Percentiles rank a stretch among this genome's conserved stretches.
These are phyloP conservation scores for Apostichopus leukothele DNA, from an alignment of 53 echinoderm and acorn worm genomes.

Conservation along the genomic window DNA sequence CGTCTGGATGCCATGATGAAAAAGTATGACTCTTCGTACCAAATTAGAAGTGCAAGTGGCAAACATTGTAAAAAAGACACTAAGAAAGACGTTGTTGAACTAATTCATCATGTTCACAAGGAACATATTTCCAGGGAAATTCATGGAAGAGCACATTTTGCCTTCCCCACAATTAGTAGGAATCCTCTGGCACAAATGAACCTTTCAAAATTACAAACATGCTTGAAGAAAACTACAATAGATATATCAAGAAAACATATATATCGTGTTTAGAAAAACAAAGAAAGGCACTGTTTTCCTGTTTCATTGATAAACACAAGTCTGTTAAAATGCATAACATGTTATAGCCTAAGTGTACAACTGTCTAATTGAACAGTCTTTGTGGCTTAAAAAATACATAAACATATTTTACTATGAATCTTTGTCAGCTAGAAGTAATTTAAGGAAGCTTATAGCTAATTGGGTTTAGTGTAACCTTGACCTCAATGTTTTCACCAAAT, in stretches of 20 bases:
- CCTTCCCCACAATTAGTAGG: constrained; percentile 20
- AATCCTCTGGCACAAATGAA: constrained; percentile 31
- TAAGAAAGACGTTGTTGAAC: constrained; percentile 33
- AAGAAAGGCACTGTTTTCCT: no score
- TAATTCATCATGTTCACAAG: constrained; percentile 50
- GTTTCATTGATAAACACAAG: no score
- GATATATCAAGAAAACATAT: neutral
- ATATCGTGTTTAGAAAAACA: neutral
- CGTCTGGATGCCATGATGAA: constrained; percentile 35
- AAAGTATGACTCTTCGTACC: constrained; percentile 7
- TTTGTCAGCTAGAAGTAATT: no score
- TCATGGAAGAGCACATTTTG: constrained; percentile 42
- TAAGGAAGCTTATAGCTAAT: no score
- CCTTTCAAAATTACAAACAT: constrained; percentile 19
- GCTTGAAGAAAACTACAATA: constrained; percentile 28
- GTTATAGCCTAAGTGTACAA: no score
- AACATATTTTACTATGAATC: no score
- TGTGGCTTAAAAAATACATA: no score
- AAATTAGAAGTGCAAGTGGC: constrained; percentile 34
- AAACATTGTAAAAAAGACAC: constrained; percentile 48
- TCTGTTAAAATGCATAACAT: no score
- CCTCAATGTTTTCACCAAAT: no score
- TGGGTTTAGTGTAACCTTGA: no score
- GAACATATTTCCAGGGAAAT: constrained; percentile 47
- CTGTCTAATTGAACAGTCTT: no score